Base-by-base conservation (phyloP, 2,888 invertebrate species). In the Aethes cnicana region DNA sequence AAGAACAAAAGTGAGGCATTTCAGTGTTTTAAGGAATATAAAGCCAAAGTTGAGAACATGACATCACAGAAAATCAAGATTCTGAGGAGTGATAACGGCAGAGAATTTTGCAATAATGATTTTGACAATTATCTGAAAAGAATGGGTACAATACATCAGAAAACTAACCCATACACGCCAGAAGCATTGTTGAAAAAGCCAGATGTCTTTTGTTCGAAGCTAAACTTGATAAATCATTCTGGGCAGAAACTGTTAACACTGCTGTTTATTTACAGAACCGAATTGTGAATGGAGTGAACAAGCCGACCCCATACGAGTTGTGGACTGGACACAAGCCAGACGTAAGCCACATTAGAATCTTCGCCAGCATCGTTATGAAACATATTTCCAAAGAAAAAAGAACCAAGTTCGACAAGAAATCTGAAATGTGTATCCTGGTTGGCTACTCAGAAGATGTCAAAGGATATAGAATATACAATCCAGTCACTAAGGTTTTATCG, bases 371-470 rank as follows among this genome's bases (percentile, higher is more conserved):
- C 8, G 72, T 66, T 6, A 64, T 64, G 53, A 63, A 61, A 7
- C 70, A 75, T 52, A 55, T 74, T 30, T 69, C 74, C 0, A 67
- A 75, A 54, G 59, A 73, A 46, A 67, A 62, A 47, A 55, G 69
- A 35, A 47, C 33, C 23, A 75, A 74, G 57, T 68, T 61, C 61
- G 68, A 30, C 11, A 42, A 16, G 23, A 53, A 53, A 12, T 12
- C 46, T 6, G 25, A 21, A 17, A 11, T 37, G 11, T 17, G 44
- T 12, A 48, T 54, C 4, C 36, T 50, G 5, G 42, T 55, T 3
- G 55, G 55, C 4, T 55, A 20, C 14, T 8, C 26, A 11, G 50
- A 55, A 1, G 35, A 36, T 8, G 11, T 55, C 0, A 55, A 55
- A 17, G 54, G 50, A 0, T 54, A 54, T 21, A 39, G 54, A 14